A percentile compares a stretch with the other conserved stretches of the same genome.
Conservation (phyloP, 2,888 invertebrate species). For the Sesamia inferens region DNA sequence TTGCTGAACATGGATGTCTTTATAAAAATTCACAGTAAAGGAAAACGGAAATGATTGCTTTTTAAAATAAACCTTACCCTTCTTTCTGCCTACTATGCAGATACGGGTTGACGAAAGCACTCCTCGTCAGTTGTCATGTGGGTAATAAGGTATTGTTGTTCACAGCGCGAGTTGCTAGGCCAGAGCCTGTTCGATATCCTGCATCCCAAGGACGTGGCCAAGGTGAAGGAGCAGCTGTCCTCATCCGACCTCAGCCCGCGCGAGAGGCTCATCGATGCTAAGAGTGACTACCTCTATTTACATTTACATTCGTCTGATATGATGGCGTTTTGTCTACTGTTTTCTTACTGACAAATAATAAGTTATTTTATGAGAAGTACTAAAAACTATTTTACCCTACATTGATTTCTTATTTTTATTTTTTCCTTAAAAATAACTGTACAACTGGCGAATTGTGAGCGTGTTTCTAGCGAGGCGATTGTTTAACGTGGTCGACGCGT, state of each 20-base stretch:
- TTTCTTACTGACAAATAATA: neutral
- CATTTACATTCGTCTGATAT: neutral
- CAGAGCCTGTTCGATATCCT: slow-evolving; percentile 98
- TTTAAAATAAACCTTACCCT: neutral
- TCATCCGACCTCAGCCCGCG: slow-evolving; percentile 96
- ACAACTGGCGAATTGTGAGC: neutral
- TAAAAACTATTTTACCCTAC: neutral
- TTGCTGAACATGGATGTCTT: neutral
- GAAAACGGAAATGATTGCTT: neutral
- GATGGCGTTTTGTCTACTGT: neutral
- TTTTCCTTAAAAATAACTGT: neutral
- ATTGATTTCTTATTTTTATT: neutral
- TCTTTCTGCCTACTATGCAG: neutral
- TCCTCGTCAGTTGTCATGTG: slow-evolving; percentile 1
- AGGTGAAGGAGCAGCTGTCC: slow-evolving; percentile 98
- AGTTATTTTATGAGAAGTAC: neutral
- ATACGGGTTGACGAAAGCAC: neutral
- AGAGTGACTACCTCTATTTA: slow-evolving; percentile 90
- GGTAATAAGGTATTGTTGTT: slow-evolving; percentile 33
- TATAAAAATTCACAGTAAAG: neutral
- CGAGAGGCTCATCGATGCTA: slow-evolving; percentile 97
- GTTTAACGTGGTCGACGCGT: neutral
- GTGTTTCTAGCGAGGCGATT: neutral
- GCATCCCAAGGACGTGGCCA: slow-evolving; percentile 98
- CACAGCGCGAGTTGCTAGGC: slow-evolving; percentile 95